Conservation (phyloP, 92 coral and sea anemone species). For the Palythoa heliodiscus region DNA sequence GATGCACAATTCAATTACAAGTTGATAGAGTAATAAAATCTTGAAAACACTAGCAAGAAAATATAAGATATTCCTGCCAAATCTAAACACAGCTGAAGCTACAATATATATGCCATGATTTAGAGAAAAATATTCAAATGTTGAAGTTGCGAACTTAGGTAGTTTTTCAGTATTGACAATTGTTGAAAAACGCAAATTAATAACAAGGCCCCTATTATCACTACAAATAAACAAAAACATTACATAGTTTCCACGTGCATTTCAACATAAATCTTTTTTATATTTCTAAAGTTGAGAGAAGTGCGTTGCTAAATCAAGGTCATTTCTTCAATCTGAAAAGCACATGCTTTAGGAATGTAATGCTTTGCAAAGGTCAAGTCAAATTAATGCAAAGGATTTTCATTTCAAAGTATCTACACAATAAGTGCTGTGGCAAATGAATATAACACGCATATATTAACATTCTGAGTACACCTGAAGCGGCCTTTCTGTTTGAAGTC, state of each 20-base stretch:
- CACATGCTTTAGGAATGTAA: constrained; percentile 20
- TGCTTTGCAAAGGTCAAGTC: not conserved
- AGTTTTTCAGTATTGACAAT: too few relatives aligned
- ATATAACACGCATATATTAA: constrained; percentile 8
- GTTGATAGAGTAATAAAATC: too few relatives aligned
- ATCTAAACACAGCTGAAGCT: too few relatives aligned
- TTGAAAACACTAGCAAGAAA: too few relatives aligned
- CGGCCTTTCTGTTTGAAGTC: not conserved
- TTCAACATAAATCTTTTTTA: not conserved
- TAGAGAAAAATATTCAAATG: not conserved
- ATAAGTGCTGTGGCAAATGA: constrained; percentile 2
- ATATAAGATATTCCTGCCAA: too few relatives aligned
- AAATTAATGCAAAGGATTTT: constrained; percentile 15
- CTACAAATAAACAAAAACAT: not conserved
- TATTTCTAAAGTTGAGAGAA: not conserved
- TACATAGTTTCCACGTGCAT: not conserved
- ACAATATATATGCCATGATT: too few relatives aligned
- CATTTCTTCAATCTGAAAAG: not conserved
- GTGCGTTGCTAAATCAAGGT: not conserved
- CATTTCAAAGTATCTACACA: not conserved
- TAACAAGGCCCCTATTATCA: not conserved
- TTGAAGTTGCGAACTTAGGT: not conserved
- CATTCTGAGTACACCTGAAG: not conserved
- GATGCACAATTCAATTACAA: too few relatives aligned
- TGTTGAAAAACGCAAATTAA: not conserved